phyloP scores from a whole-genome alignment of 2,797 vertebrate species.

The Crax fasciolata region DNA sequence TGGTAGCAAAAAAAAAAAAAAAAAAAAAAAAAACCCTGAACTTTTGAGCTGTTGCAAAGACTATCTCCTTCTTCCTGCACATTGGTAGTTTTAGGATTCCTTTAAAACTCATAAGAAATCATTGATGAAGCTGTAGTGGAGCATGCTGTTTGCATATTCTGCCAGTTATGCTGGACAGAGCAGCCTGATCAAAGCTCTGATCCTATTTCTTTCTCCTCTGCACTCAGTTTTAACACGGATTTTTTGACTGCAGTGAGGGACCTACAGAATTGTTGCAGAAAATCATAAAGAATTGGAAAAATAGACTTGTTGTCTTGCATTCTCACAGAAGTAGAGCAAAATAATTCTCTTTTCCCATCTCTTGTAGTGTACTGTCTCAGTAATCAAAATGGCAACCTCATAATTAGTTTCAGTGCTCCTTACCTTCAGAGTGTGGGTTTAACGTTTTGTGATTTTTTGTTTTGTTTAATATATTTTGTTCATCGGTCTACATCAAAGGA shows the following conservation, averaged over 20 bases:
- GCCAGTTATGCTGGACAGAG: not conserved
- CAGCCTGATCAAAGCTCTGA: not conserved
- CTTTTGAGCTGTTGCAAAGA: not conserved
- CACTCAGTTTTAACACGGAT: not conserved
- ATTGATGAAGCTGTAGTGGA: not conserved
- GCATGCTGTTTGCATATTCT: not conserved
- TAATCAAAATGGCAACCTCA: conserved; percentile 4
- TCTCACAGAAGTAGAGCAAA: not conserved
- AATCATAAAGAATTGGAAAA: not conserved
- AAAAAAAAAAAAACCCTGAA: not conserved
- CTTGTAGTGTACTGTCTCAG: not conserved
- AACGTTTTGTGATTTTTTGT: not conserved
- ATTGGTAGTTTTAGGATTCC: not conserved
- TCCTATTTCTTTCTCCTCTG: not conserved
- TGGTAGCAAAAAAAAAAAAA: not conserved
- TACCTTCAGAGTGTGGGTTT: not conserved
- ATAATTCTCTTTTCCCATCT: not conserved
- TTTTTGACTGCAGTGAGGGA: not conserved
- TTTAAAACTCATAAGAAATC: not conserved
- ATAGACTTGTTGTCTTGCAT: not conserved
- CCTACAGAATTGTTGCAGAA: not conserved
- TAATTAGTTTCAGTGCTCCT: not conserved
- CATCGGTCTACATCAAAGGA: not conserved
- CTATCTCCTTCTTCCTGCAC: not conserved
- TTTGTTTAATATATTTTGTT: not conserved